Base-by-base conservation (phyloP, 2,113 vertebrate species). In the Phaethon lepturus region DNA sequence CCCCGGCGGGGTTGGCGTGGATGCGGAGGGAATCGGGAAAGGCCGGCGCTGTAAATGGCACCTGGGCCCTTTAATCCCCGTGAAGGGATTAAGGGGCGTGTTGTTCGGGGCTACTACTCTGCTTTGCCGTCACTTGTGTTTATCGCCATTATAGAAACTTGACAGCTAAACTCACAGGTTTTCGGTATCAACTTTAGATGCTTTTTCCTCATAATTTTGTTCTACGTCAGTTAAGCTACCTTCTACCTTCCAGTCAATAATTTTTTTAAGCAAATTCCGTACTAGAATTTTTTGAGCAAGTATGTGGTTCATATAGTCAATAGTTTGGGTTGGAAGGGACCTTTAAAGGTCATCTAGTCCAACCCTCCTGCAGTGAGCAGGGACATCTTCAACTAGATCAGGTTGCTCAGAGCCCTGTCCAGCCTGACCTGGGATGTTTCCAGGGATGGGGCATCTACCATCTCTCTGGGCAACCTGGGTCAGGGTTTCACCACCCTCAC, bases 281-380 rank as follows among this genome's bases (percentile, higher is more conserved):
- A 3, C 28, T 12, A 31, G 13, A 3, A 10, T 28, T 23, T 72
- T 35, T 29, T n/a, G 16, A 78, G 77, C 13, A 4, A 23, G 6
- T 29, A 0, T 2, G 6, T 14, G 15, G 13, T 38, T 71, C 11
- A 0, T 7, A 0, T 3, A 10, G 44, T 38, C 38, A 38, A 38
- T 38, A 38, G 38, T 38, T 38, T 38, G 38, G 7, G 38, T 38
- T 38, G 38, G 38, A 38, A 38, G 38, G 38, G 38, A 38, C 38
- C 38, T 38, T 38, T 38, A 38, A 38, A 38, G 38, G 38, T 38
- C 38, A 38, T 38, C 38, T 38, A 38, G 38, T 38, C 38, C 38
- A 38, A 38, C 38, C 38, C 38, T 38, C 38, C 38, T 38, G 38
- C 38, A 38, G 38, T 38, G 38, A 38, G 38, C 38, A 38, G 38